Conservation (phyloP, 2,888 invertebrate genomes). For the Allolobophora icterica region DNA sequence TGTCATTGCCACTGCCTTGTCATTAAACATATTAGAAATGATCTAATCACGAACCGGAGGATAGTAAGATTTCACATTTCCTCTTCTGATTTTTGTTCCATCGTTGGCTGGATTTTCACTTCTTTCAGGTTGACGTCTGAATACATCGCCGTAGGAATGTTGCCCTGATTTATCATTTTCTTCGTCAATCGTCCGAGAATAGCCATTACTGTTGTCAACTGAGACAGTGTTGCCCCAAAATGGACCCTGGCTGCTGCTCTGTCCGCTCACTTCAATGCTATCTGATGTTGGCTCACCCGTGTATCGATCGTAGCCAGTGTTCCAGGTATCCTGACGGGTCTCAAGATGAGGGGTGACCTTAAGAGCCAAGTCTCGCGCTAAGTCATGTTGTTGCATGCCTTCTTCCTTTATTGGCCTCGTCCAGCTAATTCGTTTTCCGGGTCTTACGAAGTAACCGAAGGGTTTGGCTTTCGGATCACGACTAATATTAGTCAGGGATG, state of each 20-base stretch:
- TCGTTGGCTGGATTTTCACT: neutral
- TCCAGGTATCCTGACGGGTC: neutral
- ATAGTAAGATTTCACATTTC: neutral
- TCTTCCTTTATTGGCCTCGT: neutral
- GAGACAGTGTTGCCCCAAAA: too few relatives aligned
- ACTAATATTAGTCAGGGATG: neutral
- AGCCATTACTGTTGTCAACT: neutral
- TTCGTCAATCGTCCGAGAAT: neutral
- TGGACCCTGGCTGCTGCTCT: too few relatives aligned
- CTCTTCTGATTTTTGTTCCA: neutral
- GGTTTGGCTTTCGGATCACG: neutral
- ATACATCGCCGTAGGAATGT: neutral
- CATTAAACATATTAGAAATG: neutral
- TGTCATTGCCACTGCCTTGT: neutral
- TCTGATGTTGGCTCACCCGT: neutral
- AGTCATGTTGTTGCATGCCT: neutral
- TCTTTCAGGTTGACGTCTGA: neutral
- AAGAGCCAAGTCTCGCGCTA: too few relatives aligned
- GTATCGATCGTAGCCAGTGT: neutral
- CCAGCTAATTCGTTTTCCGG: slow-evolving; percentile 1
- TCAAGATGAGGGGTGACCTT: neutral
- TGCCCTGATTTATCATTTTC: neutral
- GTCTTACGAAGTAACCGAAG: neutral
- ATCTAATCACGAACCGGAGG: neutral
- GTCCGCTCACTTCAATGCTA: too few relatives aligned